Evolutionary conservation across 1,140 invertebrate species (phyloP), one percentile per base, ranked within the genome.

Genomic region (Pseudomyrmex dendroicus): DNA sequence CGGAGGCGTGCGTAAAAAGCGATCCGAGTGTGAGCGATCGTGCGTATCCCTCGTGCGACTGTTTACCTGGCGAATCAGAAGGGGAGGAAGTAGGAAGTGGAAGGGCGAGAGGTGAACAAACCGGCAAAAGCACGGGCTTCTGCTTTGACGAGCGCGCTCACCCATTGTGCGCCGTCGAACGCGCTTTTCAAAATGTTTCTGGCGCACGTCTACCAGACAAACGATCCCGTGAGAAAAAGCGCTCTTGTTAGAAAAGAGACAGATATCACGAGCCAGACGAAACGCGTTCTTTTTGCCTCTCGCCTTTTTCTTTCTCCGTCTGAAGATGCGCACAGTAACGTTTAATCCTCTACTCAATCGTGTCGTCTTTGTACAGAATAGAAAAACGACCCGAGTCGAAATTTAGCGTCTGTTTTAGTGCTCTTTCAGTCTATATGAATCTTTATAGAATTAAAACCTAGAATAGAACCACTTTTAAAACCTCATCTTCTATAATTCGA

Each of bases 101-200:
- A 72, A 70, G 54, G 66, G 68, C 46, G 56, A 48, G 74, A 73
- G 73, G 76, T 74, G 78, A 74, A 74, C 48, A 74, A 82, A 82
- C 67, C 78, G 78, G 70, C 78, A 74, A 74, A 74, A 74, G 68
- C 78, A 74, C 78, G 70, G 35, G 78, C 78, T 82, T 82, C 77
- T 56, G 56, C 67, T 86, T 57, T 68, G 76, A 25, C 59, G 56
- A 77, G 62, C 20, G 56, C 64, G 73, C 54, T 54, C 61, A n/a
- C 48, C 56, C 73, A 72, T 87, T 83, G 67, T 83, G 56, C 63
- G 61, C 48, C 35, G 84, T 54, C 68, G 72, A 87, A 50, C 80
- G 80, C 22, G 56, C 78, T 78, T 87, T 87, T 85, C 67, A 85
- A 83, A 83, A 85, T 77, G 72, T 84, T 67, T 70, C 84, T 48